Evolutionary conservation across 64 coral and sea anemone genomes (phyloP).

Genomic region (Cladopsammia gracilis): DNA sequence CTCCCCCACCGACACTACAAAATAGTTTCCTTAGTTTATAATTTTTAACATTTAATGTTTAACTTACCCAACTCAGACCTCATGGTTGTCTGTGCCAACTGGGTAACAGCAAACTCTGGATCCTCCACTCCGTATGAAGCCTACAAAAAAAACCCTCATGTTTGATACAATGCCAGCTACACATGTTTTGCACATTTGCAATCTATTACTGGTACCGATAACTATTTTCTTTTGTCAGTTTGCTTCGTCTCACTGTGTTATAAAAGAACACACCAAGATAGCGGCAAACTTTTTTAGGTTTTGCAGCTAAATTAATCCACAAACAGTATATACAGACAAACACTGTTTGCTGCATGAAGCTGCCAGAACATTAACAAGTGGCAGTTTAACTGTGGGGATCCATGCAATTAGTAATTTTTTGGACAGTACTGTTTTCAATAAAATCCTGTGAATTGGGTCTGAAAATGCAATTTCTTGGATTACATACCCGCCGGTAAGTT

Average conservation of each 20-base stretch:
- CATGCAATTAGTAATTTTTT: no score
- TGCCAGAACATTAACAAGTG: not conserved
- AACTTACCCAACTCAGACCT: conserved; percentile 96
- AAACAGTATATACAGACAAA: not conserved
- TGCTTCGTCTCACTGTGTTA: not conserved
- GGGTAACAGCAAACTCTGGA: conserved; percentile 97
- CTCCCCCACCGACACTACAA: no score
- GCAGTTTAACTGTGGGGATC: no score
- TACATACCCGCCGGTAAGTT: no score
- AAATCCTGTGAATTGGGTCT: no score
- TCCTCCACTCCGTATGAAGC: conserved; percentile 99
- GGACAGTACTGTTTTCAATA: no score
- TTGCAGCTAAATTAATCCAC: conserved; percentile 16
- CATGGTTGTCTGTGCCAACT: conserved; percentile 98
- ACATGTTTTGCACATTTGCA: not conserved
- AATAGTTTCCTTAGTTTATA: no score
- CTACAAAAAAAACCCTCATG: conserved; percentile 15
- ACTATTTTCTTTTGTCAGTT: not conserved
- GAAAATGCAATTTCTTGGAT: no score
- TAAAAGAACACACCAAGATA: conserved; percentile 7
- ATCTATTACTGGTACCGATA: no score
- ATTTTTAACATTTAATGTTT: not conserved
- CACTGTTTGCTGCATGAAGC: conserved; percentile 2
- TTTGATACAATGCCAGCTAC: not conserved
- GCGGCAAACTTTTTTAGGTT: not conserved